These are phyloP conservation scores for Branchellion lobata DNA, from an alignment of 2,888 invertebrate species.

Conservation along the genomic window DNA sequence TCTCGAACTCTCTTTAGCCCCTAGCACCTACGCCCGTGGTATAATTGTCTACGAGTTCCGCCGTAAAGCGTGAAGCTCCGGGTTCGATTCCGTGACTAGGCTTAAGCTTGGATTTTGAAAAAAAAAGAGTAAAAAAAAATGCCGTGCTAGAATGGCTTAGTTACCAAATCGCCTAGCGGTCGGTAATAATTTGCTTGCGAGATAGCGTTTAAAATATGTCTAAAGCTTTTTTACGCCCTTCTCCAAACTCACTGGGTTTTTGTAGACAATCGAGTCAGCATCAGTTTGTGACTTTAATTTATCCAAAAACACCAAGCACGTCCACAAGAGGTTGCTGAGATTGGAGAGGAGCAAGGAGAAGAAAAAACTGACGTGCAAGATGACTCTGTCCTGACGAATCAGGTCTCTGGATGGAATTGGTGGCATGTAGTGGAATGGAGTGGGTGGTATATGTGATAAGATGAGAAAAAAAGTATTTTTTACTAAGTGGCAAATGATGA, in stretches of 20 bases:
- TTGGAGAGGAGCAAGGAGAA: conserved; percentile 45
- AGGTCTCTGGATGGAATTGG: conserved; percentile 49
- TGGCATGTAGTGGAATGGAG: neutral
- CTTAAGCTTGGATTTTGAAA: no score
- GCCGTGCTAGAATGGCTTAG: no score
- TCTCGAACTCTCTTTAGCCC: no score
- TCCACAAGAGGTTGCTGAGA: conserved; percentile 49
- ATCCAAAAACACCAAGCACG: conserved; percentile 48
- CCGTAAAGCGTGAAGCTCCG: no score
- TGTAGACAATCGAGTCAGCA: conserved; percentile 43
- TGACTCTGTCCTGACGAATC: conserved; percentile 47
- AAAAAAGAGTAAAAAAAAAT: neutral
- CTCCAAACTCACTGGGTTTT: conserved; percentile 50
- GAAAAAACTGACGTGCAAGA: conserved; percentile 50
- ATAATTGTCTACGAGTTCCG: no score
- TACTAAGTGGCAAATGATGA: neutral
- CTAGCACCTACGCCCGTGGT: no score
- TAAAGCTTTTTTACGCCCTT: no score
- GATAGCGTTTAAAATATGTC: no score
- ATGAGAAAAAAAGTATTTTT: neutral
- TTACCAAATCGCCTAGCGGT: neutral
- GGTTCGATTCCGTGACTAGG: no score
- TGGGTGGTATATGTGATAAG: neutral
- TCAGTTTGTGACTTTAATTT: conserved; percentile 35
- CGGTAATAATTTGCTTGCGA: neutral